These are phyloP conservation scores for Boleophthalmus pectinirostris DNA, from an alignment of 2,113 vertebrate genomes.

Conservation along the genomic window DNA sequence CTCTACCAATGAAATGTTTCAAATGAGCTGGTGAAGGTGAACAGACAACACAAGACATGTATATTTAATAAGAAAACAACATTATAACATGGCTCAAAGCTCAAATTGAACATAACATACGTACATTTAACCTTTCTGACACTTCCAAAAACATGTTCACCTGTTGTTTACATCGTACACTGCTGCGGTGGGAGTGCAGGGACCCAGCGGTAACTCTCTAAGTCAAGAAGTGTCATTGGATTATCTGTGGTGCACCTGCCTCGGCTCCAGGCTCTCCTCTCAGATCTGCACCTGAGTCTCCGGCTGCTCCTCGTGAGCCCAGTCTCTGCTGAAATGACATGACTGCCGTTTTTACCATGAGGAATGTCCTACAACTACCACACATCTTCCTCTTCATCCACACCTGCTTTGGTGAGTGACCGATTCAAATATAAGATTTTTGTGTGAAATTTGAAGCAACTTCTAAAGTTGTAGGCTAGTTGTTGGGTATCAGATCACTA, in stretches of 20 bases:
- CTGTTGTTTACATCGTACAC: neutral
- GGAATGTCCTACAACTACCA: conserved; percentile 68
- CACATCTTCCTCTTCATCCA: conserved; percentile 79
- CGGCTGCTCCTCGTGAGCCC: conserved; percentile 26
- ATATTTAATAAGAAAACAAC: too few relatives aligned
- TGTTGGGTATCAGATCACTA: neutral
- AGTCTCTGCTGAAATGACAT: conserved; percentile 58
- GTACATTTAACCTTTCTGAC: too few relatives aligned
- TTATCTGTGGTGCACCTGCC: conserved; percentile 85
- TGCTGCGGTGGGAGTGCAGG: conserved; percentile 44
- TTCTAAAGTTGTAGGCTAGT: neutral
- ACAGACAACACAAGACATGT: too few relatives aligned
- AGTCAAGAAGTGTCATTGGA: conserved; percentile 85
- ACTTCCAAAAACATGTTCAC: neutral
- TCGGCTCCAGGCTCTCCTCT: conserved; percentile 63
- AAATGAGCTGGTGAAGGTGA: too few relatives aligned
- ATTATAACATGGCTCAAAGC: too few relatives aligned
- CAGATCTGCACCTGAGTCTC: conserved; percentile 50
- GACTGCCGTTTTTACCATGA: conserved; percentile 79
- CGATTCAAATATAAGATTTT: neutral
- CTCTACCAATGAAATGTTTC: too few relatives aligned
- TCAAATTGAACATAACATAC: too few relatives aligned
- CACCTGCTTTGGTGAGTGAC: conserved; percentile 87
- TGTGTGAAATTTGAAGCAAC: neutral
- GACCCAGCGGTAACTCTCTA: conserved; percentile 49